phyloP scores from a whole-genome alignment of 2,797 vertebrate species.

The Todus mexicanus region DNA sequence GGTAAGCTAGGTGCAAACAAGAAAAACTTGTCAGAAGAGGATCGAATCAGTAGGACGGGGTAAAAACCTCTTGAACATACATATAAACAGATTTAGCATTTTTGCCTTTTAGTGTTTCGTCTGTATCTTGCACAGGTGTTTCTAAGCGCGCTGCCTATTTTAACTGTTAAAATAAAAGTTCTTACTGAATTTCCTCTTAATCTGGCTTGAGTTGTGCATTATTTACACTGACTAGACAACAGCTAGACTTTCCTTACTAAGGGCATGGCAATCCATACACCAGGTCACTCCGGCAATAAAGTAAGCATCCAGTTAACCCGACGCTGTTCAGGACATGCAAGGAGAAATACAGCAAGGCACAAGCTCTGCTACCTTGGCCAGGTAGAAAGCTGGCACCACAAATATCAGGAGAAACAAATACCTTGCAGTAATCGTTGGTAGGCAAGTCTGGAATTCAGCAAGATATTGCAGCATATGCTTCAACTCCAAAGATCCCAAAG shows the following conservation, averaged over 20 bases:
- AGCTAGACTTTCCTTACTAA: not conserved
- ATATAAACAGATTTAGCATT: not conserved
- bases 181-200: not conserved
- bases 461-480: not conserved
- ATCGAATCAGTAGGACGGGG: not conserved
- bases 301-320: not conserved
- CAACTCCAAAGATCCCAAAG: not conserved
- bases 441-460: not conserved
- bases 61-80: not conserved
- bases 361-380: not conserved
- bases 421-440: not conserved
- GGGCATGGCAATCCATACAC: not conserved
- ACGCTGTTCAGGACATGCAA: not conserved
- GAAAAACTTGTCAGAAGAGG: not conserved
- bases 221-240: not conserved
- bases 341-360: not conserved
- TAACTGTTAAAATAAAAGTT: not conserved
- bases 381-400: not conserved
- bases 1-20: not conserved
- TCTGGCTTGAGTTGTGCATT: not conserved
- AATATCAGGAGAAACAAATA: not conserved
- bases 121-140: not conserved
- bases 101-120: not conserved
- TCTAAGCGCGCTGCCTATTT: not conserved
- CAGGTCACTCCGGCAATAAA: not conserved